Conservation (phyloP, 2,888 invertebrate species). For the Hirtodrosophila histrioides region DNA sequence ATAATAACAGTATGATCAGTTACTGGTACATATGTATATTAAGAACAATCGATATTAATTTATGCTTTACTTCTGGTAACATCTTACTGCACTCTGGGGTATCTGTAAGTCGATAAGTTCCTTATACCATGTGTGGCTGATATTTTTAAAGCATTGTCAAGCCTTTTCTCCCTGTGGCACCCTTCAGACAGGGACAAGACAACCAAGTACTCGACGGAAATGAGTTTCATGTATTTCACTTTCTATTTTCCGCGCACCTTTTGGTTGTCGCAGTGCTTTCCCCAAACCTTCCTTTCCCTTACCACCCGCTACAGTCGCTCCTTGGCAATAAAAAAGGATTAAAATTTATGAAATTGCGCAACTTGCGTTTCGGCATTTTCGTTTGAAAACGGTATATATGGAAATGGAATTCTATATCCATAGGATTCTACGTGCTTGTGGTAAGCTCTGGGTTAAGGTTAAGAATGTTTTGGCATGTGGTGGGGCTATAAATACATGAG, state of each 20-base stretch:
- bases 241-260: slow-evolving; percentile 61
- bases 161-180: neutral
- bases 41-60: no score
- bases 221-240: slow-evolving; percentile 77
- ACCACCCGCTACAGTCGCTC: slow-evolving; percentile 11
- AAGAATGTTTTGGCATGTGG: slow-evolving; percentile 30
- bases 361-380: slow-evolving; percentile 62
- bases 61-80: neutral
- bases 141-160: slow-evolving; percentile 16
- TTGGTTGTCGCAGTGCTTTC: slow-evolving; percentile 21
- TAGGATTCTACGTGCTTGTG: slow-evolving; percentile 57
- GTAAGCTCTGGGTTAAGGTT: slow-evolving; percentile 43
- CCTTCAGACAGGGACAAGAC: slow-evolving; percentile 10
- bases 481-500: slow-evolving; percentile 61
- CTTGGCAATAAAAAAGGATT: slow-evolving; percentile 78
- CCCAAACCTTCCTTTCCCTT: slow-evolving; percentile 3
- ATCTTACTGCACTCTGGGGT: slow-evolving; percentile 1
- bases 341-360: slow-evolving; percentile 77
- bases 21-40: no score
- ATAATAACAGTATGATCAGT: no score
- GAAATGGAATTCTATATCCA: slow-evolving; percentile 51
- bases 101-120: neutral
- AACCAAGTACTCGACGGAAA: slow-evolving; percentile 54
- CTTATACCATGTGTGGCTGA: slow-evolving; percentile 1
- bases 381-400: slow-evolving; percentile 40